Evolutionary conservation across 2,797 vertebrate genomes (phyloP), one percentile per base, ranked within the genome.

Genomic region (Picus viridis): DNA sequence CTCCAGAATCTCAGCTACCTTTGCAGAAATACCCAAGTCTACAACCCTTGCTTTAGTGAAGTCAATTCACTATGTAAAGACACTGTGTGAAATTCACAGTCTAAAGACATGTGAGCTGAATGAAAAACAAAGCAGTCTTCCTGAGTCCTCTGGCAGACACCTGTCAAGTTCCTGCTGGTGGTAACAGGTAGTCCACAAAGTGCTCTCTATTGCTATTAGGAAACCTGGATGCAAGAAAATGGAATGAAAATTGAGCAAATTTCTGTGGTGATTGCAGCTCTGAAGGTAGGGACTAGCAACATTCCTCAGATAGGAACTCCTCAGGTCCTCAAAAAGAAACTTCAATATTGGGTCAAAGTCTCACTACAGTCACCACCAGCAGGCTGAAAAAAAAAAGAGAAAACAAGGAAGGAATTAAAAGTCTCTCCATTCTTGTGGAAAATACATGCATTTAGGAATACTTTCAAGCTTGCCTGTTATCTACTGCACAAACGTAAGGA

Each of bases 211-310:
- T 72, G 51, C 29, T 79, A 74, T 59, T 57, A 65, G 10, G 32
- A 80, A 96, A 94, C 47, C 59, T 87, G 74, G 49, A 84, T 71
- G 58, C 83, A 92, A 86, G 69, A 83, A 92, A 80, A 16, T 23
- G 10, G 56, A 85, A 88, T 36, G 36, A 84, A 93, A 95, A 92
- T n/a, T 58, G 80, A 91, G 61, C 29, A 59, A 87, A 92, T 83
- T 94, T 83, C 62, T 83, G 24, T 76, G 67, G 82, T 1, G 3
- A 69, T 2, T 86, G 18, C 72, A 85, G 51, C 47, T 90, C 78
- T 68, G 43, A 84, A 87, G 45, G 69, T 57, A 88, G 15, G 7
- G 17, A 63, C 70, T 72, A 22, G 75, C 36, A 84, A 56, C 59
- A 63, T 36, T 75, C 59, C 72, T 83, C 54, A 72, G 54, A 76